Conservation (phyloP, 2,797 vertebrate genomes). For the Lacerta agilis region DNA sequence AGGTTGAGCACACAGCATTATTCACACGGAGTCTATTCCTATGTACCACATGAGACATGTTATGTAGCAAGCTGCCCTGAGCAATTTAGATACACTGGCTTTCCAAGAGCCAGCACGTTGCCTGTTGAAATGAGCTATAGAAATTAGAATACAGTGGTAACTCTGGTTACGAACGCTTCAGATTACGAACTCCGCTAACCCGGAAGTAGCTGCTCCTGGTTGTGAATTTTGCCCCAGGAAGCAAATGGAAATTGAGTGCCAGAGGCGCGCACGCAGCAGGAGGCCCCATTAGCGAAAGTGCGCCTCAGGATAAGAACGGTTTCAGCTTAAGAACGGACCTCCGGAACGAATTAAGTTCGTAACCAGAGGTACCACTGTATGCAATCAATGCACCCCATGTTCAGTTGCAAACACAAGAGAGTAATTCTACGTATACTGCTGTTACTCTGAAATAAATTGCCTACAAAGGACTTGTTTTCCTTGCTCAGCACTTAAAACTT, state of each 20-base stretch:
- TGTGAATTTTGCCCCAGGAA: too few relatives aligned
- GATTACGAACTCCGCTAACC: too few relatives aligned
- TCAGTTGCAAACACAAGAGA: slow-evolving; percentile 40
- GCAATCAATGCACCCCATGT: slow-evolving; percentile 43
- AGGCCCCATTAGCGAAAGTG: too few relatives aligned
- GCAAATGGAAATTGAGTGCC: too few relatives aligned
- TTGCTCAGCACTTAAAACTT: slow-evolving; percentile 45
- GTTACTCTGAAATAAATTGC: slow-evolving; percentile 46
- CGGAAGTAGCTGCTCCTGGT: too few relatives aligned
- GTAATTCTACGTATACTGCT: slow-evolving; percentile 47
- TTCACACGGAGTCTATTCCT: background rate
- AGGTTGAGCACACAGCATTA: background rate
- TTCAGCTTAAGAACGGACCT: too few relatives aligned
- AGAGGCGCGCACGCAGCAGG: too few relatives aligned
- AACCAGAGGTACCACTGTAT: background rate
- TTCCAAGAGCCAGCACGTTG: background rate
- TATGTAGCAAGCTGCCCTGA: background rate
- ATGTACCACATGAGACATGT: background rate
- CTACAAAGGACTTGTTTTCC: slow-evolving; percentile 33
- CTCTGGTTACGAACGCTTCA: too few relatives aligned
- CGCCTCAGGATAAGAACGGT: too few relatives aligned
- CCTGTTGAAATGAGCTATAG: background rate
- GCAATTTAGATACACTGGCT: background rate
- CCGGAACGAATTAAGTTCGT: too few relatives aligned
- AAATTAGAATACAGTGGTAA: background rate